Percentiles rank a stretch among this genome's conserved stretches.
phyloP scores from a whole-genome alignment of 2,888 invertebrate genomes.

The Crepidodera aurea region DNA sequence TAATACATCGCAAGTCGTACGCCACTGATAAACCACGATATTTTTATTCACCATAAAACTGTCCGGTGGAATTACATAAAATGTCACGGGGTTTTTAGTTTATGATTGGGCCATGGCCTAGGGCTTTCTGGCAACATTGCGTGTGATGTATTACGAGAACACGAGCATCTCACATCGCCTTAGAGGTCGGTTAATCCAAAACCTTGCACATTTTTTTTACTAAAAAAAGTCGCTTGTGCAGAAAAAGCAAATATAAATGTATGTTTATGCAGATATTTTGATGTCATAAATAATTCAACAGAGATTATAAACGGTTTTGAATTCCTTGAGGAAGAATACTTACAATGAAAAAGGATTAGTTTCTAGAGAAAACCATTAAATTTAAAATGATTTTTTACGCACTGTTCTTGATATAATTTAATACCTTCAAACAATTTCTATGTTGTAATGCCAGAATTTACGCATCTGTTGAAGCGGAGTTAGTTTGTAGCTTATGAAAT shows the following conservation, averaged over 20 bases:
- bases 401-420: too few relatives aligned
- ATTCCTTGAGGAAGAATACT: too few relatives aligned
- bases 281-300: too few relatives aligned
- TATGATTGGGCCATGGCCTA: constrained; percentile 41
- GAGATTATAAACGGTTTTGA: too few relatives aligned
- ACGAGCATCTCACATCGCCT: constrained; percentile 8
- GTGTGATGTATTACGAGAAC: constrained; percentile 21
- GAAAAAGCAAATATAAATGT: background rate
- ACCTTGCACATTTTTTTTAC: background rate
- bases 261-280: background rate
- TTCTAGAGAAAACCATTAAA: too few relatives aligned
- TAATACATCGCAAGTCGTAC: too few relatives aligned
- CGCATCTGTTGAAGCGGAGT: too few relatives aligned
- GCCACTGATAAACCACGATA: constrained; percentile 2
- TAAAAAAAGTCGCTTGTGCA: background rate
- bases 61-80: constrained; percentile 42
- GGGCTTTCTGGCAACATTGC: constrained; percentile 28
- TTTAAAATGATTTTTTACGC: too few relatives aligned
- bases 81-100: constrained; percentile 42
- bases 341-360: too few relatives aligned
- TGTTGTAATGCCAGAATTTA: too few relatives aligned
- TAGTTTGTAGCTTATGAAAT: too few relatives aligned
- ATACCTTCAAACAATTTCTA: too few relatives aligned
- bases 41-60: constrained; percentile 41
- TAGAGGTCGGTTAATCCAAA: constrained; percentile 12